Conservation (phyloP, 2,113 vertebrate genomes). For the Shinisaurus crocodilurus region DNA sequence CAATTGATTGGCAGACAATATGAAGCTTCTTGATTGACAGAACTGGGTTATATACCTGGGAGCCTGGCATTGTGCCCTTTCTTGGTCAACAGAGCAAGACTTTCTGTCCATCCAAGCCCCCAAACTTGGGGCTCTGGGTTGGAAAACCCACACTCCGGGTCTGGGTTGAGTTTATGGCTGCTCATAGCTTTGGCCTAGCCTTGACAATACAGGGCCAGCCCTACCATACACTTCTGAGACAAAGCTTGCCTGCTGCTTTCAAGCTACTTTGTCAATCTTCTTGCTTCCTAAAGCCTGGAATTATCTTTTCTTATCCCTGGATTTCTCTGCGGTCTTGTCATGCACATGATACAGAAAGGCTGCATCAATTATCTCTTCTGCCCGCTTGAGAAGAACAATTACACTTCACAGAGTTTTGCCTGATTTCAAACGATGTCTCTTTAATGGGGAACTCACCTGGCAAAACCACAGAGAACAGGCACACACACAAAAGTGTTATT, state of each 20-base stretch:
- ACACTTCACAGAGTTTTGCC: slow-evolving; percentile 36
- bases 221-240: no score
- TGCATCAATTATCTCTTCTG: background rate
- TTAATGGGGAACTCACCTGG: slow-evolving; percentile 65
- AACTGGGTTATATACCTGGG: background rate
- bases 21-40: background rate
- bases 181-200: background rate
- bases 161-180: background rate
- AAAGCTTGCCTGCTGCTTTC: background rate
- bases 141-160: background rate
- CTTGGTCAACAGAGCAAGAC: background rate
- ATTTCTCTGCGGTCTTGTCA: background rate
- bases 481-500: slow-evolving; percentile 63
- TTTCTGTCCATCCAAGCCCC: background rate
- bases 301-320: background rate
- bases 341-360: background rate
- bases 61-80: background rate
- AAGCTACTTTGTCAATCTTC: background rate
- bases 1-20: background rate
- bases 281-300: background rate
- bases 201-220: background rate
- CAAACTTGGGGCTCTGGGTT: background rate
- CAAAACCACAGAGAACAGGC: slow-evolving; percentile 64
- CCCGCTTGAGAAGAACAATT: background rate
- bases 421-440: slow-evolving; percentile 32